Conservation (phyloP, 1,140 invertebrate genomes). For the Drosophila lini region DNA sequence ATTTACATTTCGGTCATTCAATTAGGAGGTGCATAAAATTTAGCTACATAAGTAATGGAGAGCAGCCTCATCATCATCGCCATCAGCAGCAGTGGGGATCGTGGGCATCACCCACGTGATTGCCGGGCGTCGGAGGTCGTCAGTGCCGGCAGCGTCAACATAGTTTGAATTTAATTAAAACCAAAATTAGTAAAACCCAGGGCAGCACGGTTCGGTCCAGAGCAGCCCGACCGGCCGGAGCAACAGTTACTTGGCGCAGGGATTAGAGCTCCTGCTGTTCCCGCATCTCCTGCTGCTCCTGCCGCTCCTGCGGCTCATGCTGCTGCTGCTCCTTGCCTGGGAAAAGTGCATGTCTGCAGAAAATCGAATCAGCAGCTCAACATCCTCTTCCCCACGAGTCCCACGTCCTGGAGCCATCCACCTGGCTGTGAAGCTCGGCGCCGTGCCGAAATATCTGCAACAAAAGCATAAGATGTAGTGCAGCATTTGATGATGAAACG, state of each 20-base stretch:
- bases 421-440: conserved; percentile 38
- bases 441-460: conserved; percentile 75
- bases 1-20: conserved; percentile 75
- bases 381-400: conserved; percentile 14
- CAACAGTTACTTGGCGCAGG: conserved; percentile 75
- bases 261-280: conserved; percentile 58
- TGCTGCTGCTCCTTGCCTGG: conserved; percentile 31
- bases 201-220: conserved; percentile 7
- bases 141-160: conserved; percentile 73
- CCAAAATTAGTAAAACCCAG: conserved; percentile 73
- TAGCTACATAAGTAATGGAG: conserved; percentile 61
- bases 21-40: conserved; percentile 67
- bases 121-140: conserved; percentile 42
- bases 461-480: conserved; percentile 80
- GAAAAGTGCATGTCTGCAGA: conserved; percentile 81
- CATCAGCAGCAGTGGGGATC: conserved; percentile 18
- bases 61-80: conserved; percentile 40
- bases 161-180: conserved; percentile 82
- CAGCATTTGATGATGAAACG: conserved; percentile 81
- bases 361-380: conserved; percentile 79
- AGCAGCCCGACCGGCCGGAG: conserved; percentile 30
- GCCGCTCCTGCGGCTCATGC: conserved; percentile 4
- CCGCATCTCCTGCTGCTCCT: conserved; percentile 13
- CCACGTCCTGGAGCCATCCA: conserved; percentile 20
- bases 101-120: conserved; percentile 49